Percentiles rank a stretch among this genome's conserved stretches.
These are phyloP conservation scores for Drosophila rhopaloa DNA, from an alignment of 1,140 invertebrate genomes.

Conservation along the genomic window DNA sequence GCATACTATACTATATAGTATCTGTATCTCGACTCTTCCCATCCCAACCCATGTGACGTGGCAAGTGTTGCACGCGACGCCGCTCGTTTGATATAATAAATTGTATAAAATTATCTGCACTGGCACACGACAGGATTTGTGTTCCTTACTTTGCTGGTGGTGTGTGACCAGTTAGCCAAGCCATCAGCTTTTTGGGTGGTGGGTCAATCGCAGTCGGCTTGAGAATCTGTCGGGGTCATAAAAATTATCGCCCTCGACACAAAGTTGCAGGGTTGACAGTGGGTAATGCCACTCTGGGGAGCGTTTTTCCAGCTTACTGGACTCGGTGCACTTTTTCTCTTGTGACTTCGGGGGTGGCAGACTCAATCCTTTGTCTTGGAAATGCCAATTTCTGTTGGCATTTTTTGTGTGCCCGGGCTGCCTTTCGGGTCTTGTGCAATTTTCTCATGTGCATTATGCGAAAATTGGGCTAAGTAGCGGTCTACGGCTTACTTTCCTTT, in stretches of 20 bases:
- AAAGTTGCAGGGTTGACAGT: conserved; percentile 59
- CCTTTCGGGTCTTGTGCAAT: conserved; percentile 69
- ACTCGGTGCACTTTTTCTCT: conserved; percentile 52
- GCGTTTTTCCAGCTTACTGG: conserved; percentile 68
- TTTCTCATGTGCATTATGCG: conserved; percentile 79
- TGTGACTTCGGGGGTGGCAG: conserved; percentile 55
- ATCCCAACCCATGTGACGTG: conserved; percentile 52
- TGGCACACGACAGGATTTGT: conserved; percentile 66
- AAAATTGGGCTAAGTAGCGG: conserved; percentile 82
- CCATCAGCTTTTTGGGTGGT: conserved; percentile 52
- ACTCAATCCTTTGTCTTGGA: conserved; percentile 36
- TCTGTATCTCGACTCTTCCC: conserved; percentile 34
- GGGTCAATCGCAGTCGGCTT: conserved; percentile 74
- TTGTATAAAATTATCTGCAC: conserved; percentile 80
- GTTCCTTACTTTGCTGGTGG: conserved; percentile 3
- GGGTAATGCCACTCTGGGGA: conserved; percentile 77
- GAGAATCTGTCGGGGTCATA: conserved; percentile 74
- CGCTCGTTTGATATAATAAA: conserved; percentile 68
- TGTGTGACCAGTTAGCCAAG: conserved; percentile 46
- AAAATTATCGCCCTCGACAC: conserved; percentile 77
- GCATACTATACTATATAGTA: conserved; percentile 24
- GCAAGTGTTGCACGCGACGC: conserved; percentile 80
- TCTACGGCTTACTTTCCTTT: conserved; percentile 33
- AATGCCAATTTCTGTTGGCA: conserved; percentile 59
- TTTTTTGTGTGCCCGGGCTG: conserved; percentile 61